A percentile compares a stretch with the other conserved stretches of the same genome.
phyloP scores from a whole-genome alignment of 2,113 vertebrate genomes.

The Sarotherodon lohbergeri region DNA sequence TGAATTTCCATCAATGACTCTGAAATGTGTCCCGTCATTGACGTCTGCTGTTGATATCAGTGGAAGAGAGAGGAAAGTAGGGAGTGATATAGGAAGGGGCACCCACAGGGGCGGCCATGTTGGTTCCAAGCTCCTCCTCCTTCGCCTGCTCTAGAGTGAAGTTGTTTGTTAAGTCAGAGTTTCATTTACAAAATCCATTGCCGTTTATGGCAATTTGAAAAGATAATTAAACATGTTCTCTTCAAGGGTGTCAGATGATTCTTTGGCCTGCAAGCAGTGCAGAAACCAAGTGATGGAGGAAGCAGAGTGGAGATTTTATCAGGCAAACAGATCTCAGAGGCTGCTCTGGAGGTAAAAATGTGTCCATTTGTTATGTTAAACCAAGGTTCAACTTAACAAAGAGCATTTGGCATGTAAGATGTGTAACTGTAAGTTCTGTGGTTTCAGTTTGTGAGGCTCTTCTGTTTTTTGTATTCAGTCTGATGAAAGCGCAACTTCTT shows the following conservation, averaged over 20 bases:
- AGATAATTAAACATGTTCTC: not conserved
- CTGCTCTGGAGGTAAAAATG: rapidly evolving
- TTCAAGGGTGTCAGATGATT: not conserved
- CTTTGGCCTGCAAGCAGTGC: not conserved
- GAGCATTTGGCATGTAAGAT: not conserved
- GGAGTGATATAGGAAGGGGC: conserved; percentile 58
- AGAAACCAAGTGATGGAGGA: not conserved
- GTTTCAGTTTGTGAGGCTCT: not conserved
- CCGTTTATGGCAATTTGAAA: not conserved
- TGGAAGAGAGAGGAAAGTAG: conserved; percentile 52
- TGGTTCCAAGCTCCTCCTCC: conserved; percentile 68
- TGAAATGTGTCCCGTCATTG: conserved; percentile 64
- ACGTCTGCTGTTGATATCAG: conserved; percentile 59
- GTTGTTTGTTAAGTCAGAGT: conserved; percentile 17
- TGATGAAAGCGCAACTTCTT: not conserved
- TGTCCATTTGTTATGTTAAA: not conserved
- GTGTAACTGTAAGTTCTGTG: not conserved
- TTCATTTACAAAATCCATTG: not conserved
- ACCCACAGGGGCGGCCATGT: conserved; percentile 77
- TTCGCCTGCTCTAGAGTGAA: conserved; percentile 9
- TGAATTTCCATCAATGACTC: conserved; percentile 71
- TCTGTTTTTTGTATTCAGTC: rapidly evolving
- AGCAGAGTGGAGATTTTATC: not conserved
- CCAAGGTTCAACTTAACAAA: not conserved
- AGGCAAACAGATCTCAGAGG: not conserved